phyloP scores from a whole-genome alignment of 1,140 invertebrate genomes.

The Dysdera silvatica region DNA sequence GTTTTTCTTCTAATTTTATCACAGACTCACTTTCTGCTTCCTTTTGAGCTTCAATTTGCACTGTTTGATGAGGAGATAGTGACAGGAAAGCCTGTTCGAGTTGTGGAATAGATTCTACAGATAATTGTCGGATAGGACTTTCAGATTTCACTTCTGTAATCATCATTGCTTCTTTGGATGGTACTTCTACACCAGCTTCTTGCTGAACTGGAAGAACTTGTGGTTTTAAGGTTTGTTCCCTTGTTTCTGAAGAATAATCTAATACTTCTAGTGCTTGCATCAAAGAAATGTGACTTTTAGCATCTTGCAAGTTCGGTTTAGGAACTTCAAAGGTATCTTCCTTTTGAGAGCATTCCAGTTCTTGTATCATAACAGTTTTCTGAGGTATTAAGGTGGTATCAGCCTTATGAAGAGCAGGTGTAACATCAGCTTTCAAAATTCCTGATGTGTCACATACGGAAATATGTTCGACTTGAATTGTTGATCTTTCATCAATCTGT shows the following conservation, averaged over 20 bases:
- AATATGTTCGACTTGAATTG: slow-evolving; percentile 19
- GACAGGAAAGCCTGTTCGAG: slow-evolving; percentile 13
- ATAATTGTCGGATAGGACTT: slow-evolving; percentile 12
- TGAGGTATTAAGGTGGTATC: slow-evolving; percentile 15
- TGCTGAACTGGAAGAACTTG: slow-evolving; percentile 42
- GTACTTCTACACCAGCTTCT: slow-evolving; percentile 11
- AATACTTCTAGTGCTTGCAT: slow-evolving; percentile 32
- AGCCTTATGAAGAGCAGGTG: slow-evolving; percentile 15
- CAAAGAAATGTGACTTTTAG: slow-evolving; percentile 43
- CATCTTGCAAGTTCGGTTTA: slow-evolving; percentile 39
- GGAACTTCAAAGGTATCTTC: slow-evolving; percentile 46
- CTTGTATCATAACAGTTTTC: slow-evolving; percentile 20
- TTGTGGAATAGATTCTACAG: slow-evolving; percentile 5
- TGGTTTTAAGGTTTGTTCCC: slow-evolving; percentile 45
- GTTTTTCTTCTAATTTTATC: slow-evolving; percentile 17
- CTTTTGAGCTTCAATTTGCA: slow-evolving; percentile 25
- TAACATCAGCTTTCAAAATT: slow-evolving; percentile 16
- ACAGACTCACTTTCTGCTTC: slow-evolving; percentile 20
- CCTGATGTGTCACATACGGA: slow-evolving; percentile 20
- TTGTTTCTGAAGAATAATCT: slow-evolving; percentile 26
- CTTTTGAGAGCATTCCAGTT: slow-evolving; percentile 51
- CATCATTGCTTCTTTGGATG: slow-evolving; percentile 14
- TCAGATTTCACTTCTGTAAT: slow-evolving; percentile 18
- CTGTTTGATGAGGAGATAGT: slow-evolving; percentile 25
- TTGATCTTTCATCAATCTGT: slow-evolving; percentile 1